Percentiles rank a stretch among this genome's conserved stretches.
phyloP scores from a whole-genome alignment of 2,113 vertebrate species.

The Pygoscelis antarcticus region DNA sequence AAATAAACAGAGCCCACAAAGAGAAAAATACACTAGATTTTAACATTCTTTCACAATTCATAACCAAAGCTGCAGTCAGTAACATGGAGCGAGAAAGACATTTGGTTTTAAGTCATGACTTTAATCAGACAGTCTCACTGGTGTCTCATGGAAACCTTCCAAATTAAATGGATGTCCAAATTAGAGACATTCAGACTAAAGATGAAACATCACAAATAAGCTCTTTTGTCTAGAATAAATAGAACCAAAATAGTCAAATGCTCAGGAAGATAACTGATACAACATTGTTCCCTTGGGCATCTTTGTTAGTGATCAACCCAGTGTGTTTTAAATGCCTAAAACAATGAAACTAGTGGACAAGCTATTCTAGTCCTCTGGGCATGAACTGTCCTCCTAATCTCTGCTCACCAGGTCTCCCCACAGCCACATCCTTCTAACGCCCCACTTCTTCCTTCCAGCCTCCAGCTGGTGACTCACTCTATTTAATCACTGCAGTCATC shows the following conservation, averaged over 20 bases:
- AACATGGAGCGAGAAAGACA: neutral
- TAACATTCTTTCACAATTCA: slow-evolving; percentile 44
- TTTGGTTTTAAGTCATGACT: slow-evolving; percentile 17
- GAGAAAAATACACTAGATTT: slow-evolving; percentile 16
- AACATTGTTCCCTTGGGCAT: neutral
- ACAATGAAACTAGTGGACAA: neutral
- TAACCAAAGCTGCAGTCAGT: slow-evolving; percentile 1
- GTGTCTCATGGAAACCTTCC: neutral
- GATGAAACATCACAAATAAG: neutral
- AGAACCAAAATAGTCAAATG: neutral
- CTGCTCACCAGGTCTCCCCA: neutral
- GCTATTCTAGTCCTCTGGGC: neutral
- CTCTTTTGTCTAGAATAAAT: slow-evolving; percentile 33
- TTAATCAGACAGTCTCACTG: neutral
- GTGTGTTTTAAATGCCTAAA: neutral
- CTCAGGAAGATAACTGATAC: slow-evolving; percentile 21
- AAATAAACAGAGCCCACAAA: neutral
- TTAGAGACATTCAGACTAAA: slow-evolving; percentile 7
- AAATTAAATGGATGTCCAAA: slow-evolving; percentile 27
- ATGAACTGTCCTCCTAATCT: neutral
- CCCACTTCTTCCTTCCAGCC: neutral
- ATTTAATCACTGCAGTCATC: neutral
- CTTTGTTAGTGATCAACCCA: slow-evolving; percentile 1
- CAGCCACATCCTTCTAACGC: neutral
- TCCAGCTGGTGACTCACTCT: neutral